Percentiles rank a stretch among this genome's conserved stretches.
Evolutionary conservation across 1,140 invertebrate species (phyloP).

Genomic region (Hesperophylax magnus): DNA sequence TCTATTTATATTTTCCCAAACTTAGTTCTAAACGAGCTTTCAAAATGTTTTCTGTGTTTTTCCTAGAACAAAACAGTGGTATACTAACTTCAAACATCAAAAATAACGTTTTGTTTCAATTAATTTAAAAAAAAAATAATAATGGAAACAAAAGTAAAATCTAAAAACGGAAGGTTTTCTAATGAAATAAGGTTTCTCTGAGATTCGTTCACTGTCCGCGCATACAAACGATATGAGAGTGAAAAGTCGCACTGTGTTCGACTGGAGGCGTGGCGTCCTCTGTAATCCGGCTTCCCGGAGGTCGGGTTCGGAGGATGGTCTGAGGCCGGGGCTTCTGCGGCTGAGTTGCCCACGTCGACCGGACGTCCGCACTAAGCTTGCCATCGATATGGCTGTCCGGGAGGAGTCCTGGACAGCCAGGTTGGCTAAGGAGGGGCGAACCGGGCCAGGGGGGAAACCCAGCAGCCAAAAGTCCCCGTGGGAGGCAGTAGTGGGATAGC

Average conservation of each 20-base stretch:
- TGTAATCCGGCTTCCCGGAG: slow-evolving; percentile 96
- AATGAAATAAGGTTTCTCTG: too few relatives aligned
- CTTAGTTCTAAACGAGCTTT: too few relatives aligned
- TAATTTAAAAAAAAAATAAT: too few relatives aligned
- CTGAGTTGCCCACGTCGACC: slow-evolving; percentile 82
- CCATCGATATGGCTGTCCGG: slow-evolving; percentile 91
- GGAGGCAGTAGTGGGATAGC: slow-evolving; percentile 97
- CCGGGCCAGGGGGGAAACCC: slow-evolving; percentile 96
- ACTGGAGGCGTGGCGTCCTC: slow-evolving; percentile 91
- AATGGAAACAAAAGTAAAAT: too few relatives aligned
- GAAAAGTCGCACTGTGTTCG: slow-evolving; percentile 61
- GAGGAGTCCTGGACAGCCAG: slow-evolving; percentile 88
- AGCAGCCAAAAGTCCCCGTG: slow-evolving; percentile 98
- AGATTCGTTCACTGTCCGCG: slow-evolving; percentile 3
- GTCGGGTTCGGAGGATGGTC: slow-evolving; percentile 86
- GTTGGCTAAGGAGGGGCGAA: slow-evolving; percentile 95
- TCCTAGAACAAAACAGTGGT: too few relatives aligned
- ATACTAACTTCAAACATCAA: too few relatives aligned
- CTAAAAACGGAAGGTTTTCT: too few relatives aligned
- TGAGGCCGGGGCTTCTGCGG: slow-evolving; percentile 86
- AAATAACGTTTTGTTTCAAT: too few relatives aligned
- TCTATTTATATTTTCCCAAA: too few relatives aligned
- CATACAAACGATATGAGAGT: not conserved
- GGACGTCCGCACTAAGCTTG: slow-evolving; percentile 90
- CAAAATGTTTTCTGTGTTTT: too few relatives aligned